These are phyloP conservation scores for Cryptocephalus primarius DNA, from an alignment of 2,888 invertebrate genomes.

Conservation along the genomic window DNA sequence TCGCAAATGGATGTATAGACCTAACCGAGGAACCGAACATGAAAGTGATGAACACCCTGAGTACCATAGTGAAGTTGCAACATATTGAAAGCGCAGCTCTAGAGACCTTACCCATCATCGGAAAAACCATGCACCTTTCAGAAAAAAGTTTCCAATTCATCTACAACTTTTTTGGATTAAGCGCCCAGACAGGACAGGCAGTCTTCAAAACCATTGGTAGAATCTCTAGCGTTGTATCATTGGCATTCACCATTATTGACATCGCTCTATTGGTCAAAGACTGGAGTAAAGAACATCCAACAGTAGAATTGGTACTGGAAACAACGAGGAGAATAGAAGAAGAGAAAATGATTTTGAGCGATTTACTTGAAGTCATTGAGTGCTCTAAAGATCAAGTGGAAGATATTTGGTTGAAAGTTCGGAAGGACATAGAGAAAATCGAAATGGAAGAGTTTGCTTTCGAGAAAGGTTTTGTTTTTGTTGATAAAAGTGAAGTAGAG, in stretches of 20 bases:
- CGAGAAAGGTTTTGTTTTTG: conserved; percentile 16
- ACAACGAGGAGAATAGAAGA: conserved; percentile 12
- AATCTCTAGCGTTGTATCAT: conserved; percentile 16
- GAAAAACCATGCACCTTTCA: conserved; percentile 17
- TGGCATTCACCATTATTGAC: conserved; percentile 17
- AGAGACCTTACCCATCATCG: conserved; percentile 16
- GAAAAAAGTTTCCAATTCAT: conserved; percentile 18
- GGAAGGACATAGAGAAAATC: conserved; percentile 13
- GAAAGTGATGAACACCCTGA: conserved; percentile 13
- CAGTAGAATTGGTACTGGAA: conserved; percentile 15
- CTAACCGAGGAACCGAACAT: conserved; percentile 18
- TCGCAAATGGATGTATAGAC: conserved; percentile 17
- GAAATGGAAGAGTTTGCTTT: conserved; percentile 12
- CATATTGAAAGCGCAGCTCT: conserved; percentile 14
- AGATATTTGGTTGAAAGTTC: conserved; percentile 9
- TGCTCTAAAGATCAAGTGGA: conserved; percentile 11
- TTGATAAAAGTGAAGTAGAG: conserved; percentile 5
- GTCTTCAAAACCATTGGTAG: conserved; percentile 10
- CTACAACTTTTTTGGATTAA: conserved; percentile 16
- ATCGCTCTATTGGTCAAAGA: conserved; percentile 16
- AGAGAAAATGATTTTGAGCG: conserved; percentile 11
- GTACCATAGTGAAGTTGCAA: conserved; percentile 15
- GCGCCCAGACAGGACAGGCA: conserved; percentile 9
- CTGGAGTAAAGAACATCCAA: conserved; percentile 17
- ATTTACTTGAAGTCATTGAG: conserved; percentile 13